Evolutionary conservation across 2,888 invertebrate genomes (phyloP), one percentile per base, ranked within the genome.

Genomic region (Diaphora mendica): DNA sequence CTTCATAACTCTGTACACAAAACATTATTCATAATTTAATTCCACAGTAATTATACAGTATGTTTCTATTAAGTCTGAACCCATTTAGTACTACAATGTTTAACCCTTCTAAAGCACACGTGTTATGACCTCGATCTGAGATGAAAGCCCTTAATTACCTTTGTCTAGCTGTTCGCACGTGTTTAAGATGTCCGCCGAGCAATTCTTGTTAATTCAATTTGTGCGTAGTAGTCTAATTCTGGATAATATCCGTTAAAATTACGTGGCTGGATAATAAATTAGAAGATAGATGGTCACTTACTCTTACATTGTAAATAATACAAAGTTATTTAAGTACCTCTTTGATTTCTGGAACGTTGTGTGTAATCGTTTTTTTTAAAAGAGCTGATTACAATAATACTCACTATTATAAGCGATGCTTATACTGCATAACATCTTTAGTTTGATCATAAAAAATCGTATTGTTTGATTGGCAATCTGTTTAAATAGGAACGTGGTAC

Each of bases 121-220:
- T 88, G 88, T 83, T 77, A 79, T 84, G 88, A 90, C 91, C 91
- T 92, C 88, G 89, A 80, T 83, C 82, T 89, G 84, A 86, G 79
- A 78, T 84, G 79, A 89, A 89, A 82, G 87, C 84, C 84, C 81
- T 89, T 93, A 93, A 93, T 93, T 92, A 91, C 89, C 87, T 90
- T 92, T 91, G 92, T 92, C 86, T 91, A 86, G 82, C 84, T 78
- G 84, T 76, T 80, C 82, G 85, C 92, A 92, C 92, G 92, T 92
- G 92, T 86, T 87, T 83, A 81, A 80, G 73, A 82, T 82, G 80
- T 79, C 70, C 39, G 73, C 48, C 68, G 35, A 65, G 69, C 68
- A 77, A 74, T 78, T 80, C 73, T 66, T 67, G 72, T 68, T 72
- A 48, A 66, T 70, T 73, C 64, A 70, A 73, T 73, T 73, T 44